These are phyloP conservation scores for Heteromurus nitidus DNA, from an alignment of 2,888 invertebrate species.

Conservation along the genomic window DNA sequence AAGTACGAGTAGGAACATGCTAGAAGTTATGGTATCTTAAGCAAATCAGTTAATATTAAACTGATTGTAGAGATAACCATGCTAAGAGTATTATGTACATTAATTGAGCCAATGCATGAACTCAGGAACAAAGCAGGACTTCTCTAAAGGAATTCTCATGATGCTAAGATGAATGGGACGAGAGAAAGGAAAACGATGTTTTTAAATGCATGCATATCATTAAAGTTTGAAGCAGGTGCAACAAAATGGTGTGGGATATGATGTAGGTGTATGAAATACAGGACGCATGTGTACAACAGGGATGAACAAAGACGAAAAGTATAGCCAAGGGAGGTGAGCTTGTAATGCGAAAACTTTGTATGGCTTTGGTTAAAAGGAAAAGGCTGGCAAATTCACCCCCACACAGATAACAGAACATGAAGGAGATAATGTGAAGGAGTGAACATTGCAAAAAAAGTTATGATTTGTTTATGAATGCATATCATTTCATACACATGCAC, in stretches of 20 bases:
- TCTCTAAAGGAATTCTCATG: too few relatives aligned
- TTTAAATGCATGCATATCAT: neutral
- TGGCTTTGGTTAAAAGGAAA: too few relatives aligned
- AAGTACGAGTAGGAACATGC: too few relatives aligned
- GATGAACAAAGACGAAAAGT: slow-evolving; percentile 35
- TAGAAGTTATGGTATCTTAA: neutral
- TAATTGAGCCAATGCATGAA: too few relatives aligned
- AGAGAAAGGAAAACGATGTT: slow-evolving; percentile 5
- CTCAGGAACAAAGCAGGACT: neutral
- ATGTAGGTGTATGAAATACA: neutral
- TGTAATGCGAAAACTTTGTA: neutral
- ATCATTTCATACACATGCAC: neutral
- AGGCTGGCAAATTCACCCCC: slow-evolving; percentile 4
- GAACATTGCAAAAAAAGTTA: too few relatives aligned
- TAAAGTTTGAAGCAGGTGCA: neutral
- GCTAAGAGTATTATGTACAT: too few relatives aligned
- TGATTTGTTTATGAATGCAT: neutral
- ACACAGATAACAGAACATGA: too few relatives aligned
- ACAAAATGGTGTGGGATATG: neutral
- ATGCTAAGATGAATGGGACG: neutral
- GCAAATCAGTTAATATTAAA: slow-evolving; percentile 2
- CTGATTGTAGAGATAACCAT: too few relatives aligned
- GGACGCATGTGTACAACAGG: neutral
- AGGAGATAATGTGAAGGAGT: too few relatives aligned
- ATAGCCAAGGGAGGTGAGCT: neutral